phyloP scores from a whole-genome alignment of 2,797 vertebrate species.

The Gobionotothen gibberifrons region DNA sequence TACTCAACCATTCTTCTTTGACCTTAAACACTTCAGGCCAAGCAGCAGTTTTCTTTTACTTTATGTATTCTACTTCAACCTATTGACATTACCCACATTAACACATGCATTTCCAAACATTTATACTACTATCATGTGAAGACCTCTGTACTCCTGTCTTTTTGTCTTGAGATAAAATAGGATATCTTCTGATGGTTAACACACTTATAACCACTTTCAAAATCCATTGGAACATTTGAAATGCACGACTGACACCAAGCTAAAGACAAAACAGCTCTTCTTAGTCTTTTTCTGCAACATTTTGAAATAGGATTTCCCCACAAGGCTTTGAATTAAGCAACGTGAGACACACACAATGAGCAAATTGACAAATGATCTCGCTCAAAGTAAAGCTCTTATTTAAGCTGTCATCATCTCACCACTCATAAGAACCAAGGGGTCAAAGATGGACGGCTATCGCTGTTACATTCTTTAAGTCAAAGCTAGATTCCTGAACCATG shows the following conservation, averaged over 20 bases:
- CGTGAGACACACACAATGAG: not conserved
- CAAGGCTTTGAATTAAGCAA: not conserved
- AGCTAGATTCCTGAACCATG: too few species aligned
- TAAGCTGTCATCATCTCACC: too few species aligned
- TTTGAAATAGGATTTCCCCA: not conserved
- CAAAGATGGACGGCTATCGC: not conserved
- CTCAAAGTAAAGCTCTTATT: not conserved
- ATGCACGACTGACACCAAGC: too few species aligned
- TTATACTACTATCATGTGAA: too few species aligned
- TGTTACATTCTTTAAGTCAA: not conserved
- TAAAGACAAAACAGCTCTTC: not conserved
- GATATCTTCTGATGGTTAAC: not conserved
- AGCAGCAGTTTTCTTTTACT: too few species aligned
- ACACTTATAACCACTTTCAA: not conserved
- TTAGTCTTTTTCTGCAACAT: not conserved
- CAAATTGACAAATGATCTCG: too few species aligned
- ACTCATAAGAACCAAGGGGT: not conserved
- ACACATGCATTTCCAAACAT: too few species aligned
- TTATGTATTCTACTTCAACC: not conserved
- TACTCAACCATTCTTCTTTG: constrained; percentile 10
- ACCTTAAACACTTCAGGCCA: not conserved
- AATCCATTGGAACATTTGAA: not conserved
- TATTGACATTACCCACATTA: not conserved
- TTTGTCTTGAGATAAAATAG: not conserved
- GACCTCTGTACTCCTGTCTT: too few species aligned